These are phyloP conservation scores for Ectropis grisescens DNA, from an alignment of 1,140 invertebrate species.

Conservation along the genomic window DNA sequence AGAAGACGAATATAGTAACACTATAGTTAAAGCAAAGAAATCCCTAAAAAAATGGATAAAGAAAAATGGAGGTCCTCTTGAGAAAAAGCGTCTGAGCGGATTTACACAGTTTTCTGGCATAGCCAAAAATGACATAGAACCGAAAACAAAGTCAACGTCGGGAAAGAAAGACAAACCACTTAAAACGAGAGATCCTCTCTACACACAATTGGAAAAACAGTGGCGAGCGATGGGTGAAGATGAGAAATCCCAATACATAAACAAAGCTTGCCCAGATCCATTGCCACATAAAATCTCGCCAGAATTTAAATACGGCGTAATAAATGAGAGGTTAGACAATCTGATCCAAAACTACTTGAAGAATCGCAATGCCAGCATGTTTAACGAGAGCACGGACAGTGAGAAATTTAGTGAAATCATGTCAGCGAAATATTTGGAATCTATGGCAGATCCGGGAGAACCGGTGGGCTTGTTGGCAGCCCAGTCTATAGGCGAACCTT, in stretches of 20 bases:
- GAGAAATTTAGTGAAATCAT: conserved; percentile 79
- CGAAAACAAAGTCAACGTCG: conserved; percentile 6
- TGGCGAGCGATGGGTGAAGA: conserved; percentile 74
- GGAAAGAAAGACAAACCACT: too few species aligned
- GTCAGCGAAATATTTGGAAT: conserved; percentile 82
- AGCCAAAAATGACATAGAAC: conserved; percentile 32
- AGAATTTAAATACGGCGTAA: conserved; percentile 83
- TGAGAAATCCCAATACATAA: conserved; percentile 66
- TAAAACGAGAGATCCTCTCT: conserved; percentile 37
- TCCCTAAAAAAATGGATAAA: conserved; percentile 75
- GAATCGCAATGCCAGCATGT: conserved; percentile 27
- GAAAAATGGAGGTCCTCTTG: conserved; percentile 63
- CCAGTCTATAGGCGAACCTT: conserved; percentile 97
- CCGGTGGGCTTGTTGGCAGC: conserved; percentile 96
- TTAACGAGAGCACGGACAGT: conserved; percentile 51
- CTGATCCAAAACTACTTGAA: conserved; percentile 78
- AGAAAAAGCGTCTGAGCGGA: conserved; percentile 47
- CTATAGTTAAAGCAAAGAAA: conserved; percentile 64
- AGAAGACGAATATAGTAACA: conserved; percentile 50
- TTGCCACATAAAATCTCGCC: conserved; percentile 77
- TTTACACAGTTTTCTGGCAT: conserved; percentile 34
- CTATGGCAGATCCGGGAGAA: conserved; percentile 91
- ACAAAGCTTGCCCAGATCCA: conserved; percentile 79
- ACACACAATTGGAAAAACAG: conserved; percentile 72
- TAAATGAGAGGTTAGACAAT: conserved; percentile 83